Base-by-base conservation (phyloP, 2,797 vertebrate species). In the Oceanodroma leucorhoa region DNA sequence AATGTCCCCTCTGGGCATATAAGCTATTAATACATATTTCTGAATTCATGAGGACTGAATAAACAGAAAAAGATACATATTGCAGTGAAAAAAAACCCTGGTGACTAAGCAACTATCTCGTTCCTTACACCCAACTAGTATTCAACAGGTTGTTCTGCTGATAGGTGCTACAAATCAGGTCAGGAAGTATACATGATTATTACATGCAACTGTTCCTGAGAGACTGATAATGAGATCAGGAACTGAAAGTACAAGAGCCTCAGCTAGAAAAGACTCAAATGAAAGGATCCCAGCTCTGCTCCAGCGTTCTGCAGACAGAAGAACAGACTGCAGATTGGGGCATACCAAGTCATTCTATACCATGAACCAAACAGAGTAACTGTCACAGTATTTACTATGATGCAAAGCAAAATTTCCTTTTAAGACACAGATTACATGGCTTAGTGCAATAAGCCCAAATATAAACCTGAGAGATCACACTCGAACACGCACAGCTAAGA, bases 221-320 rank as follows among this genome's bases (percentile, higher is more conserved):
- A 95, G 80, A 40, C 82, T 69, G 79, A 65, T 77, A 82, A 94
- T 41, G 82, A 88, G 65, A 94, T 61, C 78, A 87, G 65, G 54
- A 94, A 45, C 40, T 45, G 7, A 19, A 95, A 80, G 71, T 21
- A 38, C n/a, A 76, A 80, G 50, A 89, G 26, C 22, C 32, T 71
- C 43, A 67, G 48, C 38, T 40, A 62, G n/a, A 51, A 64, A 34
- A 93, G 36, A 53, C 26, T 38, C 2, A 1, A 77, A 90, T 29
- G n/a, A 78, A 91, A 78, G 67, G 41, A 82, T 77, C 60, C 26
- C 45, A 80, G 79, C 69, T 88, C 48, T 75, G 46, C 43, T 71
- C 27, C 69, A 89, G 34, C 41, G 30, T 41, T 60, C 46, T 76
- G 76, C 61, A 83, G 79, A 55, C 26, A 69, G 60, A 67, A 65